Evolutionary conservation across 2,113 vertebrate species (phyloP), one percentile per base, ranked within the genome.

Genomic region (Maccullochella peelii): DNA sequence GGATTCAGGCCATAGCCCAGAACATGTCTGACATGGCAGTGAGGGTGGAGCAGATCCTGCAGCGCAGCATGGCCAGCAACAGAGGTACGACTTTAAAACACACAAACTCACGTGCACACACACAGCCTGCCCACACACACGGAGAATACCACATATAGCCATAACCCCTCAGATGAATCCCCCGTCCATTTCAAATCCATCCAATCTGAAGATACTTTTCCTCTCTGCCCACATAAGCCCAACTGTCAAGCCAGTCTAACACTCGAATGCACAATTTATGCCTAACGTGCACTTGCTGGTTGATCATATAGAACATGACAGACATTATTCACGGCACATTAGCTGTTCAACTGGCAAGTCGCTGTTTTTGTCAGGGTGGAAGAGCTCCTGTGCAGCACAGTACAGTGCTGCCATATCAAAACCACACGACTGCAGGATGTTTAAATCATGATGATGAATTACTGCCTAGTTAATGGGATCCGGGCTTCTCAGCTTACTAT

Each of bases 1-100:
- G 96, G 85, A 99, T 99, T 94, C 97, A 99, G 93, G 97, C 97
- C 84, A 98, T 99, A 23, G 98, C 98, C 70, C 98, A 99, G 92
- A 99, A 99, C 8, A 97, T 99, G 89, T 99, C 98, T 0, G 97
- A 98, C 90, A 98, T 99, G 1, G 97, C 97, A 0, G 88, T 96
- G 73, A 97, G 97, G 86, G 96, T 99, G 87, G 98, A 99, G 92
- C 97, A 98, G 95, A 97, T 99, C 87, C 96, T 99, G 14, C 96
- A 97, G 69, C 97, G 96, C 90, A 98, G 96, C 90, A 94, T 98
- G 73, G 92, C 96, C 50, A 95, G 90, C 0, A 94, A 93, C 90
- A 96, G 96, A 95, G 96, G 97, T 98, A 88, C 3, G 30, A 33
- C 49, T 73, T 23, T 21, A 11, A 83, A 47, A 74, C 36, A 54